Base-by-base conservation (phyloP, 2,797 vertebrate genomes). In the Sebastes matsubarae region DNA sequence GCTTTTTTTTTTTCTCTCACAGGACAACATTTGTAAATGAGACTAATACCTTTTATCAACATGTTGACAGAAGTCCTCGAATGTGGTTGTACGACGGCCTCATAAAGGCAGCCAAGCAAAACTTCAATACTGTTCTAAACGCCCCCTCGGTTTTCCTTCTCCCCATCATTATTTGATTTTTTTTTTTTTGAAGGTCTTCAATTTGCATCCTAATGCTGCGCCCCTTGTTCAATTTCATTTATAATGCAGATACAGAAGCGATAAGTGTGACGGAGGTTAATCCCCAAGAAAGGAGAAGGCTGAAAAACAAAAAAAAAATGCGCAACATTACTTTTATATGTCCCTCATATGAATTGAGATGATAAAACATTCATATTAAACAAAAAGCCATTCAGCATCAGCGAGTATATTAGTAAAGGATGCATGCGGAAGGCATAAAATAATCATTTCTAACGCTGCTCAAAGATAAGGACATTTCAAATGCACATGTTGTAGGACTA, bases 191-290 rank as follows among this genome's bases (percentile, higher is more conserved):
- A 89, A 89, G 90, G 88, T 93, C 93, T 94, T 94, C 95, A 91
- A 95, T 95, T 95, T 95, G 92, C 94, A 94, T 94, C 88, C 89
- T 83, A 90, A 94, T 92, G 94, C 88, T 64, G 57, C 83, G 83
- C 87, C 92, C 93, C 93, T 93, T 93, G 91, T 95, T 93, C 92
- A 87, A 84, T 93, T 94, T 93, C 87, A 95, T 95, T 94, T 94
- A 93, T 90, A 93, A 87, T 87, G 88, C 89, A 90, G 92, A 94
- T 94, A 88, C 76, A 70, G 79, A 42, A 38, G 65, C 67, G 84
- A 92, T 93, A 91, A 92, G 84, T 92, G 88, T 90, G 88, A 92
- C 54, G 54, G 81, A 86, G 87, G 88, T 92, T 93, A 86, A 89
- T 92, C 87, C 84, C 77, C 81, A 77, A 85, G 85, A 89, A 84